Evolutionary conservation across 2,797 vertebrate species (phyloP).

Genomic region (Heliangelus exortis): DNA sequence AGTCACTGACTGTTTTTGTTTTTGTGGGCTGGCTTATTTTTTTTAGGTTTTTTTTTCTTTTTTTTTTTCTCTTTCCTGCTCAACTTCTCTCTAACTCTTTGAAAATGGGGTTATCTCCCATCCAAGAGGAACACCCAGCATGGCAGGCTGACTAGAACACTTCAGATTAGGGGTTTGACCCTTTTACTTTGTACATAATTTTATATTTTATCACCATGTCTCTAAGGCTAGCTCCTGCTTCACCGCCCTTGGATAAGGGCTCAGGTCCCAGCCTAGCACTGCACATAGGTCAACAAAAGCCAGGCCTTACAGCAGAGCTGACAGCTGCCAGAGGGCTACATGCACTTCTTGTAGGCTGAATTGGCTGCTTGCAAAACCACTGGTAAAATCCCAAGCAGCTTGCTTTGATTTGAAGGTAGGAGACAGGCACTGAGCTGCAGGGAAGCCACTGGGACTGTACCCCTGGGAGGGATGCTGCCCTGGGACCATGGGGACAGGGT

Average conservation of each 20-base stretch:
- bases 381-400: neutral
- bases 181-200: constrained; percentile 52
- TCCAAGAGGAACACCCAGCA: neutral
- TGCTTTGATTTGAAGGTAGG: neutral
- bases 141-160: constrained; percentile 24
- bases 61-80: neutral
- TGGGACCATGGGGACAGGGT: rapidly evolving
- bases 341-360: rapidly evolving
- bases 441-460: neutral
- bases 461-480: rapidly evolving
- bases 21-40: neutral
- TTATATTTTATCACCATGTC: constrained; percentile 41
- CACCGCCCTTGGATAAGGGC: neutral
- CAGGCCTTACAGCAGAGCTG: neutral
- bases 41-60: too few relatives aligned
- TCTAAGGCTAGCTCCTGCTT: constrained; percentile 36
- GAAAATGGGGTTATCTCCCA: constrained; percentile 23
- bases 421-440: neutral
- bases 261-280: neutral
- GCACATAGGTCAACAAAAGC: neutral
- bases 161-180: constrained; percentile 52
- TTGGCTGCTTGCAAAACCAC: neutral
- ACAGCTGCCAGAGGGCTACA: neutral
- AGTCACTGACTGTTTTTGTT: constrained; percentile 28
- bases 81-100: constrained; percentile 8